Conservation (phyloP, 2,113 vertebrate genomes). For the Tautogolabrus adspersus region DNA sequence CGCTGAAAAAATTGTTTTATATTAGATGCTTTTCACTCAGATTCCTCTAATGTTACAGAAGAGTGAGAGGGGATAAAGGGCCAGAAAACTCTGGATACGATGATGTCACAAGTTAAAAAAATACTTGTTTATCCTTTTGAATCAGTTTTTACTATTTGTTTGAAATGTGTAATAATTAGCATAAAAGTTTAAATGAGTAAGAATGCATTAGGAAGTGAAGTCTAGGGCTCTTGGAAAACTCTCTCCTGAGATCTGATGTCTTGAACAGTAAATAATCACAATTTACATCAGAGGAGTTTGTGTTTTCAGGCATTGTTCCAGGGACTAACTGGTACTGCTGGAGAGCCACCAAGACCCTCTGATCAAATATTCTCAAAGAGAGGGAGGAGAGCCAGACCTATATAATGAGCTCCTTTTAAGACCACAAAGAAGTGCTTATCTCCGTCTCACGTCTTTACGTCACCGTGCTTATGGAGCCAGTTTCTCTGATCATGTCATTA, state of each 20-base stretch:
- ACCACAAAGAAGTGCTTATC: conserved; percentile 24
- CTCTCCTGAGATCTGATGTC: background rate
- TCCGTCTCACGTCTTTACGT: conserved; percentile 1
- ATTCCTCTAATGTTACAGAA: too few relatives aligned
- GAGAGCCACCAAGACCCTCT: conserved; percentile 30
- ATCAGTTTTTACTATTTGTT: too few relatives aligned
- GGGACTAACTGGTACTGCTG: conserved; percentile 12
- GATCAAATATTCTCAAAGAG: conserved; percentile 32
- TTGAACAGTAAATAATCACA: conserved; percentile 20
- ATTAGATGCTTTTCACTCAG: too few relatives aligned
- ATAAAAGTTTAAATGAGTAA: too few relatives aligned
- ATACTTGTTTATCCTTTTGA: too few relatives aligned
- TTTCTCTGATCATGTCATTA: conserved; percentile 24
- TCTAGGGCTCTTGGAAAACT: too few relatives aligned
- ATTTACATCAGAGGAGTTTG: conserved; percentile 14
- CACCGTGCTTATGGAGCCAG: background rate
- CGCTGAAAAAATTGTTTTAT: too few relatives aligned
- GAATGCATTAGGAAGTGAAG: too few relatives aligned
- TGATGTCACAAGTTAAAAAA: too few relatives aligned
- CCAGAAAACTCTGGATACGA: too few relatives aligned
- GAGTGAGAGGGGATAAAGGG: too few relatives aligned
- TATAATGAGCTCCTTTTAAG: conserved; percentile 25
- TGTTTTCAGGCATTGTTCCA: conserved; percentile 35
- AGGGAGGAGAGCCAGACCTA: conserved; percentile 12
- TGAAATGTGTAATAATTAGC: too few relatives aligned